A percentile compares a stretch with the other conserved stretches of the same genome.
Conservation (phyloP, 1,140 invertebrate species). For the Anadara kagoshimensis region DNA sequence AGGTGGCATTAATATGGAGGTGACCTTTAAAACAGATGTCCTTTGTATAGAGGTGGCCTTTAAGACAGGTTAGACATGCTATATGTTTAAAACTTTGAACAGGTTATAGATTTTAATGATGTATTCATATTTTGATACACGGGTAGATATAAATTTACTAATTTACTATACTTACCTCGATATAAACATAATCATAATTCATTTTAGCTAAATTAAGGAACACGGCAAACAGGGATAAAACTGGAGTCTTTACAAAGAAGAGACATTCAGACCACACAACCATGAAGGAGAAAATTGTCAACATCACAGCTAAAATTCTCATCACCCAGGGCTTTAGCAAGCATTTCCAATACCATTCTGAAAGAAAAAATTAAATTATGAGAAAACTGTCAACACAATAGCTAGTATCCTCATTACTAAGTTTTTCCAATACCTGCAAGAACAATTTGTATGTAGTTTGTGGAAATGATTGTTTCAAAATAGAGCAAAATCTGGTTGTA, state of each 20-base stretch:
- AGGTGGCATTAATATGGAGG: no score
- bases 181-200: slow-evolving; percentile 94
- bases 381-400: not conserved
- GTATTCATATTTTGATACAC: no score
- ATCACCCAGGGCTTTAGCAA: slow-evolving; percentile 84
- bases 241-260: slow-evolving; percentile 93
- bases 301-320: slow-evolving; percentile 83
- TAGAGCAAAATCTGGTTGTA: no score
- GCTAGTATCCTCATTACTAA: not conserved
- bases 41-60: no score
- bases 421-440: no score
- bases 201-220: slow-evolving; percentile 88
- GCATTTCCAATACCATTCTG: slow-evolving; percentile 98
- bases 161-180: slow-evolving; percentile 87
- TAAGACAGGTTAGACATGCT: no score
- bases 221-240: slow-evolving; percentile 95
- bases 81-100: no score
- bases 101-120: no score
- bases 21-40: no score
- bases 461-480: no score
- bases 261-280: slow-evolving; percentile 99
- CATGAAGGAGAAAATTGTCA: slow-evolving; percentile 87
- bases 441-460: no score
- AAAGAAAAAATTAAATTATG: slow-evolving; percentile 29
- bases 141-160: no score